A percentile compares a stretch with the other conserved stretches of the same genome.
phyloP scores from a whole-genome alignment of 2,888 invertebrate species.

The Arrhopalites spinosus region DNA sequence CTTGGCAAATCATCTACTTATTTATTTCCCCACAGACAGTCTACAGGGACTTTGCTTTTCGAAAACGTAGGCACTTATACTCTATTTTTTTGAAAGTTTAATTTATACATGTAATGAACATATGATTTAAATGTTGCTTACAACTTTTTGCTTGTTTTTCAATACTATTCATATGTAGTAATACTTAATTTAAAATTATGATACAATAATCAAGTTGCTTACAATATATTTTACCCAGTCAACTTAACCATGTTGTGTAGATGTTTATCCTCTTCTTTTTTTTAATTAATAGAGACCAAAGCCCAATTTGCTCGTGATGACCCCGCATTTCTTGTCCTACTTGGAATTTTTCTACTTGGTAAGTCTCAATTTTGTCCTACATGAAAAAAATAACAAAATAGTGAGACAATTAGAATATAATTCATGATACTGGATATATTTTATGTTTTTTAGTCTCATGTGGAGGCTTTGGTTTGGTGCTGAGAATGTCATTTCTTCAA shows the following conservation, averaged over 20 bases:
- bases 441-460: conserved; percentile 74
- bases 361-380: conserved; percentile 57
- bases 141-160: no score
- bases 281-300: conserved; percentile 95
- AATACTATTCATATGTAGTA: no score
- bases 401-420: neutral
- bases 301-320: conserved; percentile 99
- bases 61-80: conserved; percentile 84
- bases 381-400: neutral
- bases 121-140: no score
- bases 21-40: conserved; percentile 95
- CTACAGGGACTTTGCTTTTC: conserved; percentile 94
- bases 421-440: neutral
- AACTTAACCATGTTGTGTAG: neutral
- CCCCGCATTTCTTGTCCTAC: conserved; percentile 93
- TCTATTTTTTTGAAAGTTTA: neutral
- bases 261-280: no score
- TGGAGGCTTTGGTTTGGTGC: conserved; percentile 81
- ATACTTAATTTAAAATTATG: no score
- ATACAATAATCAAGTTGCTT: no score
- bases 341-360: conserved; percentile 82
- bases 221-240: neutral
- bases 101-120: no score
- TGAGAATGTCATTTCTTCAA: conserved; percentile 71
- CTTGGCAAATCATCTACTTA: conserved; percentile 98